Conservation (phyloP, 1,140 invertebrate genomes). For the Colletes gigas region DNA sequence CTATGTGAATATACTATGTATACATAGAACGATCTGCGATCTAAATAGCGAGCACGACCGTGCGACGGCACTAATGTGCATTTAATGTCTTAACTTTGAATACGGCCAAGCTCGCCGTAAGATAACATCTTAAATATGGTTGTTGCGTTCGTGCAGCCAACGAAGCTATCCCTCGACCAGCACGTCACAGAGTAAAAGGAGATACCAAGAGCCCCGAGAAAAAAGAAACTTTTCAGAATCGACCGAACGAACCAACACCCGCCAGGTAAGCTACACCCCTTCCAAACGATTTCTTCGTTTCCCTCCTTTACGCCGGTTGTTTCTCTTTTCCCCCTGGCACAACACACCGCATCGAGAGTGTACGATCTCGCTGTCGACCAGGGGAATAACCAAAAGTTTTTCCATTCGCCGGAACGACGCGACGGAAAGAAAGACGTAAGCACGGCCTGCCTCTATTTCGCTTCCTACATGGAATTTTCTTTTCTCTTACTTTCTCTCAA, state of each 20-base stretch:
- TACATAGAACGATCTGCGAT: background rate
- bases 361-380: slow-evolving; percentile 60
- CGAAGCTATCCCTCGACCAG: background rate
- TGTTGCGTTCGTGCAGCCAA: slow-evolving; percentile 70
- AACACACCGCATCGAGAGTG: slow-evolving; percentile 59
- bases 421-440: slow-evolving; percentile 43
- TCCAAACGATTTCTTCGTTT: slow-evolving; percentile 54
- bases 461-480: background rate
- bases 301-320: slow-evolving; percentile 29
- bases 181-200: slow-evolving; percentile 3
- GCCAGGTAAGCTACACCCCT: slow-evolving; percentile 42
- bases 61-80: slow-evolving; percentile 73
- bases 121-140: slow-evolving; percentile 79
- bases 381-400: slow-evolving; percentile 65
- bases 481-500: too few relatives aligned
- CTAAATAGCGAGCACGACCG: slow-evolving; percentile 37
- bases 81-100: slow-evolving; percentile 81
- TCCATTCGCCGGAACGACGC: slow-evolving; percentile 61
- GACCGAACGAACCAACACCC: background rate
- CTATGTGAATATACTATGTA: too few relatives aligned
- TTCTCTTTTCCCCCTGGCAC: slow-evolving; percentile 44
- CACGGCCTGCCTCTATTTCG: slow-evolving; percentile 27
- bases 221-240: slow-evolving; percentile 51
- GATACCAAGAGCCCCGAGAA: slow-evolving; percentile 3
- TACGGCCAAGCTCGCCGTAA: slow-evolving; percentile 60